Evolutionary conservation across 1,140 invertebrate genomes (phyloP), one percentile per base, ranked within the genome.

Genomic region (Brachionus manjavacas): DNA sequence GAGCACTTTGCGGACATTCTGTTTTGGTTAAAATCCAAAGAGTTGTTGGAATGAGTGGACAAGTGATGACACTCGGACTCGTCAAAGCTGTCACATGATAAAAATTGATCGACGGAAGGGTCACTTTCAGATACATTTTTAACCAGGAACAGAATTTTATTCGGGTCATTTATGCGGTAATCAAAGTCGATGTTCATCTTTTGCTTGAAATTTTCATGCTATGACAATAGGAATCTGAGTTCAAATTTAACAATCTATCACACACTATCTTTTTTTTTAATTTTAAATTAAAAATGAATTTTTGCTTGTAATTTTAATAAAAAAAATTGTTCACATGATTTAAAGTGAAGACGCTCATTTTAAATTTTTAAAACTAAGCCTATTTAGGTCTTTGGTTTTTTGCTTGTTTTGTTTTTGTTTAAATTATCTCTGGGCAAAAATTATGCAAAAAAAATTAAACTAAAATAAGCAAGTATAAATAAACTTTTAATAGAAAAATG

Each of bases 101-200:
- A n/a, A 20, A 41, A 20, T 20, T 72, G 31, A 1, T 20, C n/a
- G 16, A 4, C 16, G 3, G 6, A 43, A 8, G 12, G 7, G 9
- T 16, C 14, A 4, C 64, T 14, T 2, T 39, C 52, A 4, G 28
- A 20, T 3, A 81, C 7, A 81, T 81, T 64, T 81, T 68, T 60
- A 1, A 81, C 79, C n/a, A 81, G 11, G 7, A 81, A 60, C 23
- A 81, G 25, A 1, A 68, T 68, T 81, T 68, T 81, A 25, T 68
- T 81, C 11, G 49, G 79, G n/a, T 81, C 79, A 23, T 25, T 81
- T 60, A 81, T 60, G 12, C 41, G 46, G 7, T 23, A 81, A 20
- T 81, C 79, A 64, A 81, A 81, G 41, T 81, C 52, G 8, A 81
- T 76, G 39, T 76, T 76, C 39, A 76, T 49, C 12, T 49, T 41